Percentiles rank a stretch among this genome's conserved stretches.
phyloP scores from a whole-genome alignment of 2,113 vertebrate species.

The Nycticorax nycticorax region DNA sequence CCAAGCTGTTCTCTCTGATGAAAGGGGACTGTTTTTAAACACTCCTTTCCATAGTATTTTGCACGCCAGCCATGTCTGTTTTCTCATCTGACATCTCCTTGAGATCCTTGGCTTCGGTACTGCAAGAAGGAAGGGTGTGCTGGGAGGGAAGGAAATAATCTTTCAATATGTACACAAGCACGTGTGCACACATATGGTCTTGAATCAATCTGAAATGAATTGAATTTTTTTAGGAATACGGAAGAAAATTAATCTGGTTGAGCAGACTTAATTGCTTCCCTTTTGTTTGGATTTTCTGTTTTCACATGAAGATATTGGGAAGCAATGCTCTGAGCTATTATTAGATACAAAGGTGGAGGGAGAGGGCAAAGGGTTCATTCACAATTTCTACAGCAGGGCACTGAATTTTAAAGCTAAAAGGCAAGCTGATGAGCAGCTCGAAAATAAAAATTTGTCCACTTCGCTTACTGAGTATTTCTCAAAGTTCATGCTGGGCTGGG shows the following conservation, averaged over 20 bases:
- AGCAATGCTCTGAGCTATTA: neutral
- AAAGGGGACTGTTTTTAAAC: constrained; percentile 40
- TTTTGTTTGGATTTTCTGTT: constrained; percentile 28
- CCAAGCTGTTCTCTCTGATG: constrained; percentile 59
- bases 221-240: neutral
- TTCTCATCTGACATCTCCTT: constrained; percentile 49
- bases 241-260: constrained; percentile 3
- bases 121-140: constrained; percentile 1
- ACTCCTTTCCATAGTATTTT: constrained; percentile 47
- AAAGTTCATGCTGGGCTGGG: neutral
- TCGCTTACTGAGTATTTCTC: neutral
- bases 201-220: neutral
- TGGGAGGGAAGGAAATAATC: constrained; percentile 27
- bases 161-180: neutral
- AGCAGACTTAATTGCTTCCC: constrained; percentile 13
- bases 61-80: constrained; percentile 40
- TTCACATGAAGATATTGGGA: neutral
- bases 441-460: neutral
- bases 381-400: constrained; percentile 2
- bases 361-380: constrained; percentile 34
- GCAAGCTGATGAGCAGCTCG: neutral
- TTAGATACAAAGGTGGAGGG: constrained; percentile 7
- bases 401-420: neutral
- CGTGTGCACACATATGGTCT: neutral
- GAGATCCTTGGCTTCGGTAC: constrained; percentile 21